These are phyloP conservation scores for Chrysochloris asiatica DNA, from an alignment of 2,113 vertebrate species.

Conservation along the genomic window DNA sequence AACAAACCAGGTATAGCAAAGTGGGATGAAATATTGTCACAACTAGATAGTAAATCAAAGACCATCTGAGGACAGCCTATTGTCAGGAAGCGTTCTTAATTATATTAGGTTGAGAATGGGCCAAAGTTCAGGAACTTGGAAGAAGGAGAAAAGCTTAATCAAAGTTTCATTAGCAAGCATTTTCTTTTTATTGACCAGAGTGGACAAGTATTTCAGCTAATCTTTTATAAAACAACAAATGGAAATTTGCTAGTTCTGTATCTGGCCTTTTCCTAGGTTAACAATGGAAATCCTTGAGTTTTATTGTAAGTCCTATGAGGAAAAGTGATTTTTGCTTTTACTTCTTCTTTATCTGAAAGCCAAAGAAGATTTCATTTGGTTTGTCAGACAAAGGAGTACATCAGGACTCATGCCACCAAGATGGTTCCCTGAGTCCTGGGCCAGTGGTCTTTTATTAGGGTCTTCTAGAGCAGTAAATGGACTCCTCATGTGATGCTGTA, in stretches of 20 bases:
- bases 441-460: too few relatives aligned
- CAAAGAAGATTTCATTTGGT: too few relatives aligned
- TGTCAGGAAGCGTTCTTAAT: neutral
- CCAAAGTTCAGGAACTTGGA: neutral
- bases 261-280: neutral
- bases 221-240: neutral
- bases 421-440: too few relatives aligned
- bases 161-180: neutral
- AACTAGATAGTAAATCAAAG: neutral
- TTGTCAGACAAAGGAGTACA: too few relatives aligned
- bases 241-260: neutral
- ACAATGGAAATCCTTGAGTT: neutral
- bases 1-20: neutral
- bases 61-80: neutral
- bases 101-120: neutral
- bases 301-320: neutral
- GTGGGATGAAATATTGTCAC: neutral
- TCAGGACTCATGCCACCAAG: too few relatives aligned
- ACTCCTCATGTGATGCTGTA: too few relatives aligned
- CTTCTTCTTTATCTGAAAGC: too few relatives aligned
- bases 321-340: too few relatives aligned
- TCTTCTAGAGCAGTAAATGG: too few relatives aligned
- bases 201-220: neutral
- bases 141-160: neutral
- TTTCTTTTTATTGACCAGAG: neutral